These are phyloP conservation scores for Andrena bicolor DNA, from an alignment of 2,888 invertebrate species.

Conservation along the genomic window DNA sequence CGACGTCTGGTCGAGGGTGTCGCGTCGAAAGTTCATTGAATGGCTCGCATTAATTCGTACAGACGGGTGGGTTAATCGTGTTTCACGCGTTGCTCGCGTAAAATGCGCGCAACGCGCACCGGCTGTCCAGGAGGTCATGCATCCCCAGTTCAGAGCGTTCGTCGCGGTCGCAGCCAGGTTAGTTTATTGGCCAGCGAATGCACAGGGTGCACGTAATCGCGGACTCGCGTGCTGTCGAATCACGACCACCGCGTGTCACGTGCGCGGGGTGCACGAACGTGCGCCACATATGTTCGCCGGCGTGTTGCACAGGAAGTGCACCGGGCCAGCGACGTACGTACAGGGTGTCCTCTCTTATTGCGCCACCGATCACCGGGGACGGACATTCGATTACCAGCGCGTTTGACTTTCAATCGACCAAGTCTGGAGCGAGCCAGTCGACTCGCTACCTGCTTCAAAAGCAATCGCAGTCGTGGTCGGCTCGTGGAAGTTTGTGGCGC, in stretches of 20 bases:
- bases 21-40: background rate
- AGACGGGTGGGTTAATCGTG: background rate
- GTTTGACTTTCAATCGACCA: slow-evolving; percentile 31
- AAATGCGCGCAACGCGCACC: background rate
- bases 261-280: slow-evolving; percentile 42
- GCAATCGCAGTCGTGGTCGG: background rate
- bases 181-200: slow-evolving; percentile 25
- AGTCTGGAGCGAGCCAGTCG: background rate
- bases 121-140: background rate
- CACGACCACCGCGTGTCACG: slow-evolving; percentile 51
- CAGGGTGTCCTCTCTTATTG: slow-evolving; percentile 29
- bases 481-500: background rate
- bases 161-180: background rate
- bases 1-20: background rate
- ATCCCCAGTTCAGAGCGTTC: slow-evolving; percentile 11
- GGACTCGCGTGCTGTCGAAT: slow-evolving; percentile 59
- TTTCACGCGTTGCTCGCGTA: slow-evolving; percentile 1
- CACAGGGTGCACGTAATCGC: slow-evolving; percentile 38
- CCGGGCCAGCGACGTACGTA: slow-evolving; percentile 49
- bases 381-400: slow-evolving; percentile 17
- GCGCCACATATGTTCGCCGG: slow-evolving; percentile 44
- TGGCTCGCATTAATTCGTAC: background rate
- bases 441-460: background rate
- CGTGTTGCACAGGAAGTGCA: slow-evolving; percentile 64
- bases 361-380: slow-evolving; percentile 18